phyloP scores from a whole-genome alignment of 2,113 vertebrate genomes.

The Scopus umbretta region DNA sequence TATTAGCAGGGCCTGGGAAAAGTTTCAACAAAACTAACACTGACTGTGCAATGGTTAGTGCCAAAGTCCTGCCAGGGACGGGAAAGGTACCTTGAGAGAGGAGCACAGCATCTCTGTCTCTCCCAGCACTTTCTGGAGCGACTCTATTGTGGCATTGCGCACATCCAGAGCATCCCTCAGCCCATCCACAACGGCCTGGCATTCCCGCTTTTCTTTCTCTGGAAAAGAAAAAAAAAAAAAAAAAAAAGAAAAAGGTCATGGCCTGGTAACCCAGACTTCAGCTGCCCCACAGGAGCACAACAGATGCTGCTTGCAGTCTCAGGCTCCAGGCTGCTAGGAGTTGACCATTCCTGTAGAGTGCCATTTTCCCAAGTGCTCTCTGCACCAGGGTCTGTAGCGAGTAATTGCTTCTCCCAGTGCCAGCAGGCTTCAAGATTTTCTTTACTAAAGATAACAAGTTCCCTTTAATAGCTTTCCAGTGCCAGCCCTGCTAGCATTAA shows the following conservation, averaged over 20 bases:
- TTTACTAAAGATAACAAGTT: conserved; percentile 39
- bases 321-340: not conserved
- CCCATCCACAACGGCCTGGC: conserved; percentile 75
- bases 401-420: not conserved
- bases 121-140: conserved; percentile 74
- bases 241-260: not conserved
- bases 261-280: not conserved
- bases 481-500: conserved; percentile 23
- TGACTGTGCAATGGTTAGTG: not conserved
- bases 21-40: not conserved
- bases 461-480: conserved; percentile 33
- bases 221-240: not conserved
- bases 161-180: conserved; percentile 82
- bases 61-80: not conserved
- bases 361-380: not conserved
- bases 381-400: not conserved
- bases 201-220: conserved; percentile 87
- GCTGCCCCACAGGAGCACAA: not conserved
- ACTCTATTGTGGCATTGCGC: conserved; percentile 83
- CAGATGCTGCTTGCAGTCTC: not conserved
- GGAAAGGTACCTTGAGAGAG: conserved; percentile 80
- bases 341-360: not conserved
- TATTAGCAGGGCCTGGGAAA: not conserved
- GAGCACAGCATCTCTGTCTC: conserved; percentile 88
- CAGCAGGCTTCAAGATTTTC: conserved; percentile 36